These are phyloP conservation scores for Centruroides vittatus DNA, from an alignment of 1,140 invertebrate genomes.

Conservation along the genomic window DNA sequence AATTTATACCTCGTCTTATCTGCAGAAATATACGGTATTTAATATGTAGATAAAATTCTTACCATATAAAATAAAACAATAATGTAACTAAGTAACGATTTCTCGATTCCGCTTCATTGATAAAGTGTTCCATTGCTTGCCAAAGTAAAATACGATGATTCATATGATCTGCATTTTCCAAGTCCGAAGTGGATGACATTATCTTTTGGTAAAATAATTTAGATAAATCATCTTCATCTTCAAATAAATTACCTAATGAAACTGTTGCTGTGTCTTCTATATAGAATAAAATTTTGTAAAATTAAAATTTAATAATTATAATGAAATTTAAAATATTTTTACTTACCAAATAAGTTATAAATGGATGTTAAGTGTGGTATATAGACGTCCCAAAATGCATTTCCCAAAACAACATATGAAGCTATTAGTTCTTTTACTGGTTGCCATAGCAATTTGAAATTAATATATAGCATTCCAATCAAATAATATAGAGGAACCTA, in stretches of 20 bases:
- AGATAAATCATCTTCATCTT: too few relatives aligned
- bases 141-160: slow-evolving; percentile 67
- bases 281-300: too few relatives aligned
- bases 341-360: slow-evolving; percentile 24
- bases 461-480: slow-evolving; percentile 64
- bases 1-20: too few relatives aligned
- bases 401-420: slow-evolving; percentile 47
- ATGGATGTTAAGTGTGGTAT: slow-evolving; percentile 41
- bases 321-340: background rate
- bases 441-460: slow-evolving; percentile 78
- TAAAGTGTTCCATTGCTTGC: slow-evolving; percentile 55
- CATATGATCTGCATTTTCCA: slow-evolving; percentile 38
- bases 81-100: slow-evolving; percentile 60
- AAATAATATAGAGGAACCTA: slow-evolving; percentile 54
- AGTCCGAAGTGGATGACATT: too few relatives aligned
- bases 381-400: slow-evolving; percentile 65
- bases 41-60: background rate
- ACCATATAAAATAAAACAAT: slow-evolving; percentile 61
- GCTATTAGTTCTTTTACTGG: slow-evolving; percentile 54
- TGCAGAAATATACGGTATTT: too few relatives aligned
- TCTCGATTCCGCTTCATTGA: slow-evolving; percentile 54
- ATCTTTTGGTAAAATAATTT: too few relatives aligned
- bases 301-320: too few relatives aligned
- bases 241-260: too few relatives aligned
- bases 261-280: too few relatives aligned